Evolutionary conservation across 2,888 invertebrate species (phyloP).

Genomic region (Eupithecia abbreviata): DNA sequence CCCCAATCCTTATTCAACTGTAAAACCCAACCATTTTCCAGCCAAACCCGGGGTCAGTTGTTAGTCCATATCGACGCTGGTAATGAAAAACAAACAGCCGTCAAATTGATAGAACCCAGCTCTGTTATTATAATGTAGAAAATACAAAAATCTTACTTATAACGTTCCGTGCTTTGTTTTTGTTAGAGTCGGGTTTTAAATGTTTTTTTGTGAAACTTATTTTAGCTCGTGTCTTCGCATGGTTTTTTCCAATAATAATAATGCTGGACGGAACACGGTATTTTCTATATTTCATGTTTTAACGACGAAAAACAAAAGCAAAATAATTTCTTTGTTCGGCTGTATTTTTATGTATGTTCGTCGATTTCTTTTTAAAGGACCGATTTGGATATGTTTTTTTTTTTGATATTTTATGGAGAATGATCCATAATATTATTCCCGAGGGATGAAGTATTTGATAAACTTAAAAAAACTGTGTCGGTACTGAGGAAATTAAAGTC

Average conservation of each 20-base stretch:
- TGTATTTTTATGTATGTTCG: no score
- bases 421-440: no score
- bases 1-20: not conserved
- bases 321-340: no score
- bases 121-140: constrained; percentile 37
- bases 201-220: not conserved
- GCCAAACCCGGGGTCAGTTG: not conserved
- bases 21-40: not conserved
- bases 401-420: no score
- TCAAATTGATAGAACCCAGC: constrained; percentile 32
- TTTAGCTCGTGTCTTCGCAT: not conserved
- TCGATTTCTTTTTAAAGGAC: no score
- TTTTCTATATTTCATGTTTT: no score
- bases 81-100: constrained; percentile 42
- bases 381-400: no score
- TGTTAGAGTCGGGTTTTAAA: not conserved
- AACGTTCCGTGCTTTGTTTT: not conserved
- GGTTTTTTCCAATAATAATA: not conserved
- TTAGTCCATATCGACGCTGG: constrained; percentile 18
- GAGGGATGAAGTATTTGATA: no score
- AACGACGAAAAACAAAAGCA: no score
- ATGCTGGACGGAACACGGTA: no score
- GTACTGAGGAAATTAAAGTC: no score
- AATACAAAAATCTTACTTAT: constrained; percentile 38
- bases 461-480: no score